Conservation (phyloP, 2,797 vertebrate genomes). For the Pseudomugil tenellus region DNA sequence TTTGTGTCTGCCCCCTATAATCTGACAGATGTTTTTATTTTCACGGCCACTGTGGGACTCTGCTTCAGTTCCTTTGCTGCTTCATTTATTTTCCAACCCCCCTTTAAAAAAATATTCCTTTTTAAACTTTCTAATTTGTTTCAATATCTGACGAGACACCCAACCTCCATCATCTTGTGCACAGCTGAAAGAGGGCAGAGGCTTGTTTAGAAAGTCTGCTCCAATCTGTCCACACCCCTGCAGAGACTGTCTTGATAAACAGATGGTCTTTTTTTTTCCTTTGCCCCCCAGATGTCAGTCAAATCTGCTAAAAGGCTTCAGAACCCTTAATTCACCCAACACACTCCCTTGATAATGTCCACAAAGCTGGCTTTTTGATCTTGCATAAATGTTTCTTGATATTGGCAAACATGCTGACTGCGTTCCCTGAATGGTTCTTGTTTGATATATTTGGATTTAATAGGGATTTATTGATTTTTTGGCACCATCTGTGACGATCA, state of each 20-base stretch:
- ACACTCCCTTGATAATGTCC: conserved; percentile 21
- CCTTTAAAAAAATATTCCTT: background rate
- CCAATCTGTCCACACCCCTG: conserved; percentile 70
- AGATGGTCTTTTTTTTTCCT: conserved; percentile 75
- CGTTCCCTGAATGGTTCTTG: conserved; percentile 10
- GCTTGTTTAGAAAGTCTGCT: conserved; percentile 59
- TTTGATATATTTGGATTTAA: conserved; percentile 24
- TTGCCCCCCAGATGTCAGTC: conserved; percentile 43
- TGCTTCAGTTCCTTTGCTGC: background rate
- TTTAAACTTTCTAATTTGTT: too few relatives aligned
- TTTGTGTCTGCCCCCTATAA: background rate
- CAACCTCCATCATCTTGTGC: conserved; percentile 39
- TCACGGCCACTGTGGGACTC: background rate
- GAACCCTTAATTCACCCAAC: conserved; percentile 41
- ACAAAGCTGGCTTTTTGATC: conserved; percentile 25
- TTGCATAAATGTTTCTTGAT: conserved; percentile 18
- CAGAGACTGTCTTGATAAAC: conserved; percentile 63
- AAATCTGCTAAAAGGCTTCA: conserved; percentile 45
- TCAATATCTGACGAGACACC: background rate
- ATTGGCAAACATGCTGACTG: conserved; percentile 5
- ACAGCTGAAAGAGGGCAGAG: conserved; percentile 64
- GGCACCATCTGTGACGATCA: conserved; percentile 29
- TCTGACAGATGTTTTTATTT: background rate
- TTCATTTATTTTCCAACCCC: background rate
- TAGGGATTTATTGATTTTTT: conserved; percentile 17